Evolutionary conservation across 2,797 vertebrate species (phyloP), one percentile per base, ranked within the genome.

Genomic region (Alca torda): DNA sequence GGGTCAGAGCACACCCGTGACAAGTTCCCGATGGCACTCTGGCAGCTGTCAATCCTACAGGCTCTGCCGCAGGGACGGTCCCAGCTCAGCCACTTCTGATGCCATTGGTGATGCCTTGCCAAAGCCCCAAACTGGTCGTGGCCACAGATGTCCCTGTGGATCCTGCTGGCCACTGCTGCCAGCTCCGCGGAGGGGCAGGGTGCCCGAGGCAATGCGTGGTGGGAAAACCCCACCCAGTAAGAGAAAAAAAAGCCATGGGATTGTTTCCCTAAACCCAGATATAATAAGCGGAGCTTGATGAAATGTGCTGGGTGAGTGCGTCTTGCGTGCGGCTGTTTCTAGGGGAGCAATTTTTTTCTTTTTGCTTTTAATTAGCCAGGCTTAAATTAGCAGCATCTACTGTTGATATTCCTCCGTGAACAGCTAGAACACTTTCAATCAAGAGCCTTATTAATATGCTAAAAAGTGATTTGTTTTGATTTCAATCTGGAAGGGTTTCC

Each of bases 311-410:
- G 65, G 45, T 88, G 89, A 95, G 48, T 41, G 53, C 0, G 0
- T 83, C 83, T 74, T 76, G 57, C 1, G 0, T 79, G 76, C 0
- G 51, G 63, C 92, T 95, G 94, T 97, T 97, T 97, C 95, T 95
- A 96, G 54, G 86, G 94, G 93, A 95, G 75, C 9, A 14, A 48
- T 41, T 93, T 92, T 80, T 93, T 87, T 80, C 18, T 0, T 94
- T 83, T 92, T 67, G 82, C 95, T 97, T 96, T 96, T 97, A 98
- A 98, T 98, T 93, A 97, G 92, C 87, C 79, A 93, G 93, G 95
- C 97, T 98, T 97, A 98, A 98, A 98, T 98, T 98, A 98, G 96
- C 93, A 97, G 93, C 45, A 54, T 95, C 89, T 96, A 96, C 97
- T 97, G 97, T 97, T 98, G 96, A 96, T 98, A 97, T 95, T 97